These are phyloP conservation scores for Centroberyx gerrardi DNA, from an alignment of 2,797 vertebrate species.

Conservation along the genomic window DNA sequence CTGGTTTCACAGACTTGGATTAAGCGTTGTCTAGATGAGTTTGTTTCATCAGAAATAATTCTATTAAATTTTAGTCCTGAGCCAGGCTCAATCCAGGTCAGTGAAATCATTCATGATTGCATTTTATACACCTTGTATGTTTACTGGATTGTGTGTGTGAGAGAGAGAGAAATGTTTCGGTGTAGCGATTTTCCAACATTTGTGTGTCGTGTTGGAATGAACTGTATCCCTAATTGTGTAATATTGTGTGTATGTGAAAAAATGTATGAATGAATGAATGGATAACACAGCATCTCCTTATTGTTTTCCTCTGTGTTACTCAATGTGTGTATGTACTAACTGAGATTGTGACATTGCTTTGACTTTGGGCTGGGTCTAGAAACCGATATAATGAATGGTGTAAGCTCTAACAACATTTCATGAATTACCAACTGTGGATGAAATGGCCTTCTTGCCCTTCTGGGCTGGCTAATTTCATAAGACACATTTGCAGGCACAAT, in stretches of 20 bases:
- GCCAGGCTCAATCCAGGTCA: background rate
- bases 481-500: background rate
- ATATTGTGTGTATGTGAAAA: background rate
- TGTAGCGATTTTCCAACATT: background rate
- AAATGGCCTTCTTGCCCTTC: background rate
- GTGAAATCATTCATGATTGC: background rate
- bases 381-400: background rate
- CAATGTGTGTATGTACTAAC: background rate
- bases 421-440: background rate
- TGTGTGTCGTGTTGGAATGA: background rate
- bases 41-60: too few relatives aligned
- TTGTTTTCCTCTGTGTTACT: background rate
- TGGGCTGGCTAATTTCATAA: background rate
- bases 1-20: background rate
- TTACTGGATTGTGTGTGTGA: conserved; percentile 17
- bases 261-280: conserved; percentile 1
- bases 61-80: too few relatives aligned
- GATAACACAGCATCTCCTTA: background rate
- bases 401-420: background rate
- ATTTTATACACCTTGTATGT: conserved; percentile 11
- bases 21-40: background rate
- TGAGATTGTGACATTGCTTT: conserved; percentile 1
- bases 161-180: background rate
- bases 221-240: conserved; percentile 10
- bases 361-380: background rate